Percentiles rank a stretch among this genome's conserved stretches.
These are phyloP conservation scores for Amphiura filiformis DNA, from an alignment of 35 echinoderm and acorn worm species.

Conservation along the genomic window DNA sequence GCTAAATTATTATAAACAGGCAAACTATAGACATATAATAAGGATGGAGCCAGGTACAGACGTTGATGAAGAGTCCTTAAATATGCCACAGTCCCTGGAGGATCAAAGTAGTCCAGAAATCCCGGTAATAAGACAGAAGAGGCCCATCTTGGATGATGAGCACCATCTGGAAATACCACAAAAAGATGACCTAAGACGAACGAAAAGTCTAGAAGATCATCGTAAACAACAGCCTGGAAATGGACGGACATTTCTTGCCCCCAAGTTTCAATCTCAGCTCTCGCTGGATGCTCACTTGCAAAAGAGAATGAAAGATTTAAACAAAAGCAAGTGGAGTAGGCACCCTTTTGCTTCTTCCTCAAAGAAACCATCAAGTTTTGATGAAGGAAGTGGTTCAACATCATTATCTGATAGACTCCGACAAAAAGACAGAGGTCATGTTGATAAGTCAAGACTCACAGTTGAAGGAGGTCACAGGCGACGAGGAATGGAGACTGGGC, in stretches of 20 bases:
- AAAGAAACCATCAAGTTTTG: neutral
- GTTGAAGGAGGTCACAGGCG: neutral
- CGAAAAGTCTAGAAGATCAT: neutral
- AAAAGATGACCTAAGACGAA: neutral
- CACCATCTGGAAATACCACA: neutral
- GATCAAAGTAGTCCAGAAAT: no score
- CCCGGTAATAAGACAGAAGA: no score
- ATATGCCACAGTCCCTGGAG: no score
- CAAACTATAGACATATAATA: no score
- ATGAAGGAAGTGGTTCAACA: neutral
- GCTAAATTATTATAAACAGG: no score
- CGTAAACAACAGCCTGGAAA: neutral
- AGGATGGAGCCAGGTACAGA: no score
- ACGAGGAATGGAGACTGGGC: neutral
- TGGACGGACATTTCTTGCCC: neutral
- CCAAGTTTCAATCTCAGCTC: neutral
- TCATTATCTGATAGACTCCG: neutral
- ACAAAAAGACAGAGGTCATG: neutral
- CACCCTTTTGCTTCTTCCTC: neutral
- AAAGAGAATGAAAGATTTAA: neutral
- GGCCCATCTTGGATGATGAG: no score
- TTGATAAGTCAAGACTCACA: neutral
- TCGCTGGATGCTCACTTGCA: neutral
- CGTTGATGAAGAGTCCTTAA: no score
- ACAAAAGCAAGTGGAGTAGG: neutral